Percentiles rank a stretch among this genome's conserved stretches.
These are phyloP conservation scores for Solen grandis DNA, from an alignment of 1,140 invertebrate genomes.

Conservation along the genomic window DNA sequence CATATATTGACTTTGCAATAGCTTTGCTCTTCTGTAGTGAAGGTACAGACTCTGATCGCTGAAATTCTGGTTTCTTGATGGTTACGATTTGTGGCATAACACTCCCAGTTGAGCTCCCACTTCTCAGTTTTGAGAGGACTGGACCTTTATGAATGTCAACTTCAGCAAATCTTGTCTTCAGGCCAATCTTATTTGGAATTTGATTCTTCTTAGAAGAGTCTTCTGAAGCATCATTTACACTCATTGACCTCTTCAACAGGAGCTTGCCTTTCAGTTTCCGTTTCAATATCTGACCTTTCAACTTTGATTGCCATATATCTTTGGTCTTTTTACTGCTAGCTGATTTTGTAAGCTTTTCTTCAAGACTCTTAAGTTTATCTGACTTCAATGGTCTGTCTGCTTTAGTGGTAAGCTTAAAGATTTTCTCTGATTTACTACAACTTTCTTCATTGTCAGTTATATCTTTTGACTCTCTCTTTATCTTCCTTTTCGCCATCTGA, in stretches of 20 bases:
- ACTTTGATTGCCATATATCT: slow-evolving; percentile 48
- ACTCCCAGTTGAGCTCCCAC: no score
- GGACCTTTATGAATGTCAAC: slow-evolving; percentile 5
- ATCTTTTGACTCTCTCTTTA: no score
- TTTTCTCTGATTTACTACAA: no score
- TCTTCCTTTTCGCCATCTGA: no score
- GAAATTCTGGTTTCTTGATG: slow-evolving; percentile 10
- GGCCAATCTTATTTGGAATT: slow-evolving; percentile 5
- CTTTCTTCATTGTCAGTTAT: no score
- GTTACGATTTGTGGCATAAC: background rate
- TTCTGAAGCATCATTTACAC: slow-evolving; percentile 61
- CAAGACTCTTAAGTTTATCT: background rate
- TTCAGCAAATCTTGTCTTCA: slow-evolving; percentile 31
- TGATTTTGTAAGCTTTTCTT: background rate
- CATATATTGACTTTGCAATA: background rate
- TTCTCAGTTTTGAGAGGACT: background rate
- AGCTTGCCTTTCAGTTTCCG: slow-evolving; percentile 72
- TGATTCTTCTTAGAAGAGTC: background rate
- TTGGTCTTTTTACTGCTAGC: slow-evolving; percentile 51
- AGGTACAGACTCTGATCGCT: slow-evolving; percentile 39
- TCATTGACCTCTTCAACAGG: slow-evolving; percentile 77
- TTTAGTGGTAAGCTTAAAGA: no score
- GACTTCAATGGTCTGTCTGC: background rate
- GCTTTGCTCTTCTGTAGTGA: background rate
- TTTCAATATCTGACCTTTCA: slow-evolving; percentile 60